These are phyloP conservation scores for Macrotis lagotis DNA, from an alignment of 2,113 vertebrate species.

Conservation along the genomic window DNA sequence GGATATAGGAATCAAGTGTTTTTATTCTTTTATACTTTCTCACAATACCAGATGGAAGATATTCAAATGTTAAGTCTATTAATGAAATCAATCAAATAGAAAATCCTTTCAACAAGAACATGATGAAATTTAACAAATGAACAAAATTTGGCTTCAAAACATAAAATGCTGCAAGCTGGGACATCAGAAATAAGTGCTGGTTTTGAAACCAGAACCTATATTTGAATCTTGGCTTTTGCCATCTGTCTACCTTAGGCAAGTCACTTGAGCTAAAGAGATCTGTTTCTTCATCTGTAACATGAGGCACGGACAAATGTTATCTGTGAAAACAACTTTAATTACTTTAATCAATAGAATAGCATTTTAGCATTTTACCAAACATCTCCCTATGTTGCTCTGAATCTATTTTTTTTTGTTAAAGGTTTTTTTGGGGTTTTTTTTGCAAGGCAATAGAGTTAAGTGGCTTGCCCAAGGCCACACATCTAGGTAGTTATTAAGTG, in stretches of 20 bases:
- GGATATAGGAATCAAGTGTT: background rate
- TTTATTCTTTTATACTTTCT: background rate
- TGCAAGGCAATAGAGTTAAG: no score
- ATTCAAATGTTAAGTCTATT: background rate
- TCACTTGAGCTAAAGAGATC: background rate
- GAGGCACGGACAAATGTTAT: conserved; percentile 2
- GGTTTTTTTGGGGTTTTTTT: no score
- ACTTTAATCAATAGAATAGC: background rate
- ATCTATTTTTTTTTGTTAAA: no score
- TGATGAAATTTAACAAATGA: background rate
- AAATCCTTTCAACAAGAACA: background rate
- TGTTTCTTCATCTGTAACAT: background rate
- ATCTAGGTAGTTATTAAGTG: no score
- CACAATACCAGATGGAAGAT: background rate
- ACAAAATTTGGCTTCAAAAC: background rate
- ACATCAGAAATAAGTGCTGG: background rate
- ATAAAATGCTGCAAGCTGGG: background rate
- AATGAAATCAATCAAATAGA: background rate
- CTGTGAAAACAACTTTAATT: background rate
- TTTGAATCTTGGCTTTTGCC: background rate
- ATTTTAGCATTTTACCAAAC: background rate
- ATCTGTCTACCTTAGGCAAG: background rate
- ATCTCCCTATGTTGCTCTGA: conserved; percentile 22
- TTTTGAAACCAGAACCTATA: background rate
- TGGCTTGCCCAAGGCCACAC: no score